Evolutionary conservation across 1,140 invertebrate species (phyloP).

Genomic region (Caerostris extrusa): DNA sequence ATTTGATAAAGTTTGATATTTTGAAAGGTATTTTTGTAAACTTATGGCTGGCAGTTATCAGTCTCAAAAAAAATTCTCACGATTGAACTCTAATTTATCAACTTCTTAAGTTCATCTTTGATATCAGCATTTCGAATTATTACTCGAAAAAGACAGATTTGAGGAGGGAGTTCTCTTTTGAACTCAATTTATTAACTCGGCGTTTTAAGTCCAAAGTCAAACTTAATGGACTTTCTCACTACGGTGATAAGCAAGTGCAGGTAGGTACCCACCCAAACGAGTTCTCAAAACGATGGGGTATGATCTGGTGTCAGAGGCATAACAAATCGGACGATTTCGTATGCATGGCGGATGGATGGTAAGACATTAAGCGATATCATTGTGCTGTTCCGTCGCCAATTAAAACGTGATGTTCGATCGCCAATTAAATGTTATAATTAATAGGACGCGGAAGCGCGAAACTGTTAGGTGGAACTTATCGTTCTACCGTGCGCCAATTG

Average conservation of each 20-base stretch:
- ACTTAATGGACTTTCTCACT: slow-evolving; percentile 13
- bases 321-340: slow-evolving; percentile 13
- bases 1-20: too few species aligned
- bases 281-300: slow-evolving; percentile 22
- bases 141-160: neutral
- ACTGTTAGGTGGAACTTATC: neutral
- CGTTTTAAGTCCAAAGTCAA: neutral
- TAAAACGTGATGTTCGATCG: neutral
- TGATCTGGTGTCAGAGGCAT: slow-evolving; percentile 1
- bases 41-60: too few species aligned
- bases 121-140: too few species aligned
- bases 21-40: too few species aligned
- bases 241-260: neutral
- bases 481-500: neutral
- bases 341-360: neutral
- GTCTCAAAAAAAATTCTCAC: too few species aligned
- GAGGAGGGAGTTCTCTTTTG: neutral
- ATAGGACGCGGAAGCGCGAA: neutral
- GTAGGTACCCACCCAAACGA: neutral
- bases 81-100: too few species aligned
- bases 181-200: neutral
- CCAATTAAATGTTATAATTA: slow-evolving; percentile 27
- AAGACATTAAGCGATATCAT: neutral
- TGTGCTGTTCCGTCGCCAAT: neutral
- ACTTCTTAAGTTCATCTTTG: too few species aligned